Evolutionary conservation across 1,140 invertebrate genomes (phyloP), one percentile per base, ranked within the genome.

Genomic region (Pinna nobilis): DNA sequence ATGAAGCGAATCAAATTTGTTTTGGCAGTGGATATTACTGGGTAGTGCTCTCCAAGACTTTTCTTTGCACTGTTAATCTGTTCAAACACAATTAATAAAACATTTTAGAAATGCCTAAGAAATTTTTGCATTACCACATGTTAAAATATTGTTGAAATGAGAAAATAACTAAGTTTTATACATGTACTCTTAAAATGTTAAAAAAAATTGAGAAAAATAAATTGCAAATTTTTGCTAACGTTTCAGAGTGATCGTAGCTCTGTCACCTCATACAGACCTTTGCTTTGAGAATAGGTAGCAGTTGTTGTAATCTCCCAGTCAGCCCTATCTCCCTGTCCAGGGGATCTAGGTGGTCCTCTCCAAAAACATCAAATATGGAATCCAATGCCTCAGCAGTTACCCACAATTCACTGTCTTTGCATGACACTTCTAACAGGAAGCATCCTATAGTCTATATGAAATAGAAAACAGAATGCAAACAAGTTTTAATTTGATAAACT

Each of bases 301-400:
- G 74, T 25, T 84, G 76, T 32, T 88, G 81, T 0, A 94, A 84
- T 79, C 91, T 92, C 18, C 91, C 89, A 32, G 93, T 89, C 47
- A 95, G 88, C 64, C 91, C 89, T 20, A 94, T 89, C 84, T 93
- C 91, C 49, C 87, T 85, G 0, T 93, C 92, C 70, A 94, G 88
- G 33, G 83, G 73, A 84, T 95, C 92, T 55, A 93, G 92, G 49
- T 94, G 92, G 84, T 95, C 94, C 85, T 94, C 94, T 2, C 93
- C 91, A 87, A 93, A 95, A 47, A 95, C 90, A 86, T 95, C 94
- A 87, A 95, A 93, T 57, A 95, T 81, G 15, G 92, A 91, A 84
- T 95, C 94, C 18, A 95, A 84, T 20, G 93, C 91, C 88, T 95
- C 94, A 30, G 94, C 93, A 15, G 92, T 87, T 0, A 94, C 91